Evolutionary conservation across 2,888 invertebrate species (phyloP).

Genomic region (Crossocerus cetratus): DNA sequence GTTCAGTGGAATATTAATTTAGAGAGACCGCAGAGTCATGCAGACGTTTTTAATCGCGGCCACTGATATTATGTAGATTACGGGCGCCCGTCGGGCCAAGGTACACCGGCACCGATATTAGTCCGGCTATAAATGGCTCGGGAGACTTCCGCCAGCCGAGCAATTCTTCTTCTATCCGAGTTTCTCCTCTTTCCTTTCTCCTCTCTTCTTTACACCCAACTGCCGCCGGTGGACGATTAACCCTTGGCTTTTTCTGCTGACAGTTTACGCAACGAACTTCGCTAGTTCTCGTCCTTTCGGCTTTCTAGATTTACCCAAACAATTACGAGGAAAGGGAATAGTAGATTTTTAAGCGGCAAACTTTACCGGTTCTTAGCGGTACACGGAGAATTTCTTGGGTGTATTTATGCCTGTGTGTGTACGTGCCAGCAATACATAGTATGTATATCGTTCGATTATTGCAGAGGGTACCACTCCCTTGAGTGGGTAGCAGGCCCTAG

Average conservation of each 20-base stretch:
- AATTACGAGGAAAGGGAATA: background rate
- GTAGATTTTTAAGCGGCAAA: conserved; percentile 13
- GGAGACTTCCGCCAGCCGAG: background rate
- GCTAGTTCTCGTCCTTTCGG: background rate
- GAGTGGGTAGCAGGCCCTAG: conserved; percentile 9
- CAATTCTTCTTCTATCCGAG: conserved; percentile 2
- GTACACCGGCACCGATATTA: no score
- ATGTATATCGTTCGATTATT: conserved; percentile 16
- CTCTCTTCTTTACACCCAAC: background rate
- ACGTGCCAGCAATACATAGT: no score
- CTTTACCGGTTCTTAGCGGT: conserved; percentile 1
- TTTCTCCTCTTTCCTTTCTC: background rate
- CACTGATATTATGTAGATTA: conserved; percentile 40
- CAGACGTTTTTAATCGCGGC: conserved; percentile 53
- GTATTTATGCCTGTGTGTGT: no score
- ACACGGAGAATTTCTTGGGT: conserved; percentile 6
- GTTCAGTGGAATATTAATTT: conserved; percentile 60
- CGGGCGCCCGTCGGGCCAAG: background rate
- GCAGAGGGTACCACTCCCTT: background rate
- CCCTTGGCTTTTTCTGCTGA: background rate
- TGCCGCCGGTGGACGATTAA: background rate
- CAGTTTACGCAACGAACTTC: background rate
- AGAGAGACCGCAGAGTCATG: conserved; percentile 30
- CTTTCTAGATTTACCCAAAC: background rate
- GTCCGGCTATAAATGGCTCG: no score